Evolutionary conservation across 1,140 invertebrate genomes (phyloP).

Genomic region (Harlomillsia oculata): DNA sequence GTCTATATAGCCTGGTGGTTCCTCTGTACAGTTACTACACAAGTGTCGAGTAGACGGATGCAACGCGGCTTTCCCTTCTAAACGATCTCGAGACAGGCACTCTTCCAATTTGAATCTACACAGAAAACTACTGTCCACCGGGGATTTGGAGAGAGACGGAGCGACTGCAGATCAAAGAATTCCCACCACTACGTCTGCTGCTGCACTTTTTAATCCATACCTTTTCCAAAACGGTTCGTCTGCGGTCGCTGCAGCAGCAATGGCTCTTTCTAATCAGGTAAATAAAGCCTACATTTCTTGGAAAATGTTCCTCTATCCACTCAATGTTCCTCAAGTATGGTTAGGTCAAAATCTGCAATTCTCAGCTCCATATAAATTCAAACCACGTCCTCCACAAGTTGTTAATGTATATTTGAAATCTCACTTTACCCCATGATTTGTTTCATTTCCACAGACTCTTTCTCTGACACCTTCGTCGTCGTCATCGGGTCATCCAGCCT

Average conservation of each 20-base stretch:
- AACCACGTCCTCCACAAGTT: too few species aligned
- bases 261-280: constrained; percentile 16
- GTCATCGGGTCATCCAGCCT: too few species aligned
- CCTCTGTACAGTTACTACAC: constrained; percentile 61
- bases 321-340: neutral
- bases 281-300: neutral
- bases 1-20: too few species aligned
- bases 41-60: constrained; percentile 93
- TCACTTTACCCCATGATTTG: too few species aligned
- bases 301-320: neutral
- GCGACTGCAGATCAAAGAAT: constrained; percentile 10
- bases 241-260: constrained; percentile 1
- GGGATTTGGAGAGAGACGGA: constrained; percentile 1
- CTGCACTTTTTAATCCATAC: constrained; percentile 15
- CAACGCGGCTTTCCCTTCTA: constrained; percentile 90
- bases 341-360: too few species aligned
- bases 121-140: constrained; percentile 71
- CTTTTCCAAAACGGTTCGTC: constrained; percentile 17
- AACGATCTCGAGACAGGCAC: constrained; percentile 81
- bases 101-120: constrained; percentile 86
- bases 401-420: too few species aligned
- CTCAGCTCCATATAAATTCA: too few species aligned
- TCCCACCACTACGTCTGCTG: constrained; percentile 2
- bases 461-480: too few species aligned
- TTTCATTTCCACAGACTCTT: too few species aligned